Conservation (phyloP, 2,113 vertebrate genomes). For the Ophiodon elongatus region DNA sequence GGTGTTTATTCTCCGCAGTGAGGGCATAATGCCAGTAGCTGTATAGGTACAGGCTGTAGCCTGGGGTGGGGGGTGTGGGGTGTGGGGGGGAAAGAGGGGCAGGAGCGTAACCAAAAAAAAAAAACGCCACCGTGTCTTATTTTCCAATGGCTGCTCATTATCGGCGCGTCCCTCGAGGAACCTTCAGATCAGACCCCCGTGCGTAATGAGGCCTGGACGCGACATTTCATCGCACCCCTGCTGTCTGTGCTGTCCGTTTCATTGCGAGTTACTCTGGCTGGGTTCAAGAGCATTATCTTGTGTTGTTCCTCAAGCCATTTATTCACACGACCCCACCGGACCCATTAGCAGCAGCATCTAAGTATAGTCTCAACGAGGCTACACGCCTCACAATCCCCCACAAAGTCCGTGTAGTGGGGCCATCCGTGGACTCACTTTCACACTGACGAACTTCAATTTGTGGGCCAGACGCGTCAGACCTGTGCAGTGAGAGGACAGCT, state of each 20-base stretch:
- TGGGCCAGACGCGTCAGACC: constrained; percentile 18
- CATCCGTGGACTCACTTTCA: neutral
- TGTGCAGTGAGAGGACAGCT: neutral
- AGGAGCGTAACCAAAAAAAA: neutral
- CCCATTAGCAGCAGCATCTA: constrained; percentile 18
- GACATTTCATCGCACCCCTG: neutral
- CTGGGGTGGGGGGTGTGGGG: no score
- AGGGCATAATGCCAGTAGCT: constrained; percentile 60
- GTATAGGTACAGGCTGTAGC: constrained; percentile 35
- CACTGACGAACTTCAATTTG: constrained; percentile 7
- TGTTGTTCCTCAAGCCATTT: constrained; percentile 15
- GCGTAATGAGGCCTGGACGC: constrained; percentile 45
- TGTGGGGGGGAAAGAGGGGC: neutral
- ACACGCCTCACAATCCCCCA: neutral
- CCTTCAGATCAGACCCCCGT: constrained; percentile 17
- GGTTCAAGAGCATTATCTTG: constrained; percentile 11
- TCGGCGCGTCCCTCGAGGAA: constrained; percentile 12
- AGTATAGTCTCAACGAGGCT: neutral
- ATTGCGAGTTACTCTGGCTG: neutral
- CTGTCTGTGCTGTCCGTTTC: neutral
- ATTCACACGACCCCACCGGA: constrained; percentile 34
- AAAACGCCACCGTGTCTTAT: constrained; percentile 2
- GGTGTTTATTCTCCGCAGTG: constrained; percentile 67
- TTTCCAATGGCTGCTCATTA: constrained; percentile 28
- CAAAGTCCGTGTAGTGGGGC: neutral